These are phyloP conservation scores for Sinonovacula constricta DNA, from an alignment of 1,140 invertebrate species.

Conservation along the genomic window DNA sequence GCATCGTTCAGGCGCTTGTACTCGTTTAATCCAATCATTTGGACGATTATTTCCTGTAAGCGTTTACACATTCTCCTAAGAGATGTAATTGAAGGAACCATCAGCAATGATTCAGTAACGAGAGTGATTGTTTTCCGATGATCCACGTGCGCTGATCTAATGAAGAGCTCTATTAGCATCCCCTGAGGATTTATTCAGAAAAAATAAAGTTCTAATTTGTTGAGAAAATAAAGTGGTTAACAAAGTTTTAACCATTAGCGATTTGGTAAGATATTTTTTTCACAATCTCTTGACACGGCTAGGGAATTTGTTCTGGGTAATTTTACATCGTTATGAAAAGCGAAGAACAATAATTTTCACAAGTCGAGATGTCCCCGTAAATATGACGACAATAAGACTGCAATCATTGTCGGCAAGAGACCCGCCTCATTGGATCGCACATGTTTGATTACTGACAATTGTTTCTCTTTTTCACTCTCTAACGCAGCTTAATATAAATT, in stretches of 20 bases:
- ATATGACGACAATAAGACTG: too few species aligned
- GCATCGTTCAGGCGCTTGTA: conserved; percentile 46
- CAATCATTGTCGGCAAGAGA: too few species aligned
- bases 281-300: too few species aligned
- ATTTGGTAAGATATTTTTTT: conserved; percentile 1
- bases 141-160: conserved; percentile 51
- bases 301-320: too few species aligned
- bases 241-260: conserved; percentile 46
- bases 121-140: conserved; percentile 49
- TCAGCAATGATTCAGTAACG: conserved; percentile 52
- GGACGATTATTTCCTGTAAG: conserved; percentile 53
- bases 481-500: too few species aligned
- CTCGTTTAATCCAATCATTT: conserved; percentile 49
- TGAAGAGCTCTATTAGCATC: conserved; percentile 47
- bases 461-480: too few species aligned
- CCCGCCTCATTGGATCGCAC: too few species aligned
- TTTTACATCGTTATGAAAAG: too few species aligned
- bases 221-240: conserved; percentile 55
- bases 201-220: conserved; percentile 52
- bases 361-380: too few species aligned
- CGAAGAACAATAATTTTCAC: too few species aligned
- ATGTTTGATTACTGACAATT: too few species aligned
- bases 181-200: conserved; percentile 45
- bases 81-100: conserved; percentile 51
- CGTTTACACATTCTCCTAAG: conserved; percentile 40